Evolutionary conservation across 2,888 invertebrate species (phyloP).

Genomic region (Pyrrhia umbra): DNA sequence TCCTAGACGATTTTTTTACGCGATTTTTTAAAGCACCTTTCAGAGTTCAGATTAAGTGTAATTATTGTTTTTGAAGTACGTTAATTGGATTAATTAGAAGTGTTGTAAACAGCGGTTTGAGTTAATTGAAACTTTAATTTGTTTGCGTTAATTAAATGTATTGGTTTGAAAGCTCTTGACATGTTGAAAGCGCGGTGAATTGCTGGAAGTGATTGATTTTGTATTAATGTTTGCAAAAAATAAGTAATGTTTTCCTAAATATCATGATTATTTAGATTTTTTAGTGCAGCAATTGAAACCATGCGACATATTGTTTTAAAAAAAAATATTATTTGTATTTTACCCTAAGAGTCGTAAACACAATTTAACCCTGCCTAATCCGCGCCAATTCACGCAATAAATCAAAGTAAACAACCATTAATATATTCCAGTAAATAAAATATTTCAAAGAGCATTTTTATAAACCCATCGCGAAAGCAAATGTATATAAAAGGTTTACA

Average conservation of each 20-base stretch:
- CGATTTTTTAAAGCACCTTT: constrained; percentile 45
- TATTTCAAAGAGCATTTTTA: constrained; percentile 40
- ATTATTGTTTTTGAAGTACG: constrained; percentile 5
- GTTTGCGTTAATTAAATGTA: neutral
- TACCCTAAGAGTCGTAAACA: neutral
- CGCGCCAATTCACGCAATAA: constrained; percentile 7
- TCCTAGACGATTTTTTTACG: constrained; percentile 58
- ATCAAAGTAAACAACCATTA: constrained; percentile 6
- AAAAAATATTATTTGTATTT: too few species aligned
- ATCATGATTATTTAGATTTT: too few species aligned
- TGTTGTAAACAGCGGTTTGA: neutral
- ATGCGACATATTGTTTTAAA: too few species aligned
- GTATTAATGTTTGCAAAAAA: neutral
- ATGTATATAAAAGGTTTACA: constrained; percentile 65
- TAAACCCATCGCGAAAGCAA: constrained; percentile 54
- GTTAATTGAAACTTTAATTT: neutral
- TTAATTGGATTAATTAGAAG: constrained; percentile 6
- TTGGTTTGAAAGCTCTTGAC: neutral
- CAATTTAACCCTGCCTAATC: constrained; percentile 20
- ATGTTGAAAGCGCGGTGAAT: neutral
- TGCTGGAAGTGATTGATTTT: neutral
- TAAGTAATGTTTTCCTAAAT: too few species aligned
- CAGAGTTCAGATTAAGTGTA: constrained; percentile 6
- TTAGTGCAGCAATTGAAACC: too few species aligned
- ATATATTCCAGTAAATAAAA: constrained; percentile 26